A percentile compares a stretch with the other conserved stretches of the same genome.
Conservation (phyloP, 2,113 vertebrate species). For the Semicossyphus pulcher region DNA sequence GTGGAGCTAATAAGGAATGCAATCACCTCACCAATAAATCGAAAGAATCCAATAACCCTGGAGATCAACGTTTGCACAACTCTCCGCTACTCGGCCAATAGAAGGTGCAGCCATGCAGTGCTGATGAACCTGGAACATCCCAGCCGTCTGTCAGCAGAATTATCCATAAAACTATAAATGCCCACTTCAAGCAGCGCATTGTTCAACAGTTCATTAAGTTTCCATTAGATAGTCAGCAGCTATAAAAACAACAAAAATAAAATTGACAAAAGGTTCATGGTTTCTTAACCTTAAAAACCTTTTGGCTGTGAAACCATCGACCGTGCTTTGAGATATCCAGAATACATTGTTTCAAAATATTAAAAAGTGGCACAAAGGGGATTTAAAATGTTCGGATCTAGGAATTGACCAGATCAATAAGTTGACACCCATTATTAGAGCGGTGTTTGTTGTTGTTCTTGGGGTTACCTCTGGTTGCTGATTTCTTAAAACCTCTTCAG, state of each 20-base stretch:
- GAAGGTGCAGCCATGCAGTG: conserved; percentile 18
- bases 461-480: too few species aligned
- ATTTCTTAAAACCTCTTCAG: too few species aligned
- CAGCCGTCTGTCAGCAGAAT: conserved; percentile 26
- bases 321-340: not conserved
- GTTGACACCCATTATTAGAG: too few species aligned
- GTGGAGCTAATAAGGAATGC: conserved; percentile 27
- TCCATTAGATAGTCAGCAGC: conserved; percentile 19
- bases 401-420: too few species aligned
- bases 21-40: conserved; percentile 29
- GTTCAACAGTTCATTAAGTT: conserved; percentile 47
- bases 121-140: conserved; percentile 33
- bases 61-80: conserved; percentile 24
- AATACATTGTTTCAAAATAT: too few species aligned
- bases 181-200: conserved; percentile 26
- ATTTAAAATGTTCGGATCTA: too few species aligned
- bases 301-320: not conserved
- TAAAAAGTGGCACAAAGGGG: too few species aligned
- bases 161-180: conserved; percentile 43
- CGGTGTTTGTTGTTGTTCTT: too few species aligned
- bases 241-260: not conserved
- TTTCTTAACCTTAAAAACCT: conserved; percentile 1
- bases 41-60: conserved; percentile 17
- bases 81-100: not conserved
- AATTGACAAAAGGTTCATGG: not conserved